Evolutionary conservation across 2,888 invertebrate species (phyloP), one percentile per base, ranked within the genome.

Genomic region (Archaeoteleia sp.): DNA sequence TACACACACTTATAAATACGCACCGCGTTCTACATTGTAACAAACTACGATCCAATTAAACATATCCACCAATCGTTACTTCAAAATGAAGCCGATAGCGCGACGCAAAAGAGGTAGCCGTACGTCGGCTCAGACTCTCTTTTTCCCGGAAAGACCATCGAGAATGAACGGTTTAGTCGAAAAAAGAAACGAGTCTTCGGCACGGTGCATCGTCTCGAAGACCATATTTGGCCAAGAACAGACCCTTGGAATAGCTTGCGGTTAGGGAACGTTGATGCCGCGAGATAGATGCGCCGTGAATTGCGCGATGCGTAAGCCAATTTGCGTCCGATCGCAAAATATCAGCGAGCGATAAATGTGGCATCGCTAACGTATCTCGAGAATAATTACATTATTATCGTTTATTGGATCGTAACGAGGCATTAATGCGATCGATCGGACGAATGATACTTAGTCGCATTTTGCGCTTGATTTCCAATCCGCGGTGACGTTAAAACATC

Each of bases 211-310:
- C 30, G 15, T 30, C 45, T 30, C 25, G 9, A 29, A 30, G 45
- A 7, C 45, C 45, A 30, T 45, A 45, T 45, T 45, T 32, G 45
- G 45, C 45, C 10, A 45, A 45, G 9, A 45, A n/a, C 15, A 45
- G 45, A 15, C 45, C 45, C 45, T 45, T 45, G 30, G 30, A 45
- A 29, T 45, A 45, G 30, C 32, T 45, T 45, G 27, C 9, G 27
- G 27, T 29, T 29, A 29, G 27, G 27, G 27, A 29, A 8, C 3
- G 8, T 2, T 2, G 3, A 6, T 2, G 8, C 8, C 3, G 2
- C 27, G 27, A 29, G 27, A 29, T 29, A 29, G 27, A 29, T 8
- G 27, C 27, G 27, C 2, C 20, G 27, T n/a, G 27, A 29, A 29
- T 29, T 29, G 27, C 8, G 8, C 1, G 27, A 29, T 29, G 27